These are phyloP conservation scores for Sebastes iracundus DNA, from an alignment of 2,797 vertebrate species.

Conservation along the genomic window DNA sequence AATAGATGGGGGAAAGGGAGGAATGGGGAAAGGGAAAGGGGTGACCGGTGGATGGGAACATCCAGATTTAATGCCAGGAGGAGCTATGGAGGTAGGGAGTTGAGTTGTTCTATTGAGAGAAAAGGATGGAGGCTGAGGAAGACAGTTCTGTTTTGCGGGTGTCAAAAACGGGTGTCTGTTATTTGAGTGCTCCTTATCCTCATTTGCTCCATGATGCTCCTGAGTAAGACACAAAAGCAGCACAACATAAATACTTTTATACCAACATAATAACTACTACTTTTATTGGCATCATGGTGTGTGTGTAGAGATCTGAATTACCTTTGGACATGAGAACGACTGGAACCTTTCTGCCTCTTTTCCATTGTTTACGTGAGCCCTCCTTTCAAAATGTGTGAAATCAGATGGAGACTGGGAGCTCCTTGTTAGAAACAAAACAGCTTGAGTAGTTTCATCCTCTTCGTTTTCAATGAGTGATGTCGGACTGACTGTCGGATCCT, in stretches of 20 bases:
- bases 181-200: conserved; percentile 87
- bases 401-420: conserved; percentile 69
- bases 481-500: conserved; percentile 50
- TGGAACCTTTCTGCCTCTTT: conserved; percentile 75
- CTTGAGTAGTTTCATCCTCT: conserved; percentile 83
- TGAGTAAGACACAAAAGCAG: conserved; percentile 55
- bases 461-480: conserved; percentile 82
- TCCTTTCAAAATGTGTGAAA: conserved; percentile 69
- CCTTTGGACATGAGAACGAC: conserved; percentile 33
- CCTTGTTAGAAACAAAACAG: conserved; percentile 77
- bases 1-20: conserved; percentile 47
- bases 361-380: conserved; percentile 65
- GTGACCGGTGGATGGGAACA: conserved; percentile 20
- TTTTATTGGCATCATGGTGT: not conserved
- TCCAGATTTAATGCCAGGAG: conserved; percentile 58
- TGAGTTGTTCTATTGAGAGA: conserved; percentile 79
- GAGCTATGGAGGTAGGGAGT: conserved; percentile 68
- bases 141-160: conserved; percentile 75
- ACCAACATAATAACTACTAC: not conserved
- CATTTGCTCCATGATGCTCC: conserved; percentile 85
- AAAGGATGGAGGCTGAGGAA: conserved; percentile 78
- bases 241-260: not conserved
- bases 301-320: conserved; percentile 21
- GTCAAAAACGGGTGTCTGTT: conserved; percentile 84
- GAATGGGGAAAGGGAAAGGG: conserved; percentile 52